Base-by-base conservation (phyloP, 2,113 vertebrate genomes). In the Lepus americanus region DNA sequence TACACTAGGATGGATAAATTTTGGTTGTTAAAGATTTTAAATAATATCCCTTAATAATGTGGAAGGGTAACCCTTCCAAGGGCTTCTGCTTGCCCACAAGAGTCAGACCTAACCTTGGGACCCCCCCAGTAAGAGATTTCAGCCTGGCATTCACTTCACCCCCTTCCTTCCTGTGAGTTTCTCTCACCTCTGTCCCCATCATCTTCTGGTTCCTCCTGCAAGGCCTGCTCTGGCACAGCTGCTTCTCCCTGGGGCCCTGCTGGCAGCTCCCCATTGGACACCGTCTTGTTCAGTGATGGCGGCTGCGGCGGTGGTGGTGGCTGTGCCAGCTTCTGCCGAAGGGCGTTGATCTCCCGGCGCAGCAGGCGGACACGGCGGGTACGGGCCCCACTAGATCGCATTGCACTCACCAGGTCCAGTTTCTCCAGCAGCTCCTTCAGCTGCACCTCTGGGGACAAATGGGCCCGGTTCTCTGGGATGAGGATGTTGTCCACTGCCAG, bases 391-490 rank as follows among this genome's bases (percentile, higher is more conserved):
- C 99, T 99, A 84, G 99, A 98, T 25, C 99, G 97, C 99, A 99
- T 99, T 93, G 98, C 98, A 78, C 98, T 99, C 97, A 99, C 99
- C 89, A 99, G 98, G 97, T 99, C 99, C 95, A 99, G 97, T 97
- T 99, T 99, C 97, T 99, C 99, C 79, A 99, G 97, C 94, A 99
- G 98, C 98, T 99, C 99, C 97, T 99, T 99, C 97, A 99, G 98
- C 97, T 99, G 99, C 3, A 98, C 99, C 96, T 99, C 99, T 90
- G 98, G 98, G 0, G 98, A 98, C 97, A 99, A 99, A 91, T 99
- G 99, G 94, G 99, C 98, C 29, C 99, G 98, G 97, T 99, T 99
- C 96, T 99, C 99, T 0, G 99, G 99, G 92, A 98, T 97, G 72
- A 99, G 98, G 96, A 99, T 96, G 87, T 99, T 99, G 98, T 99